Evolutionary conservation across 2,113 vertebrate species (phyloP).

Genomic region (Paramormyrops kingsleyae): DNA sequence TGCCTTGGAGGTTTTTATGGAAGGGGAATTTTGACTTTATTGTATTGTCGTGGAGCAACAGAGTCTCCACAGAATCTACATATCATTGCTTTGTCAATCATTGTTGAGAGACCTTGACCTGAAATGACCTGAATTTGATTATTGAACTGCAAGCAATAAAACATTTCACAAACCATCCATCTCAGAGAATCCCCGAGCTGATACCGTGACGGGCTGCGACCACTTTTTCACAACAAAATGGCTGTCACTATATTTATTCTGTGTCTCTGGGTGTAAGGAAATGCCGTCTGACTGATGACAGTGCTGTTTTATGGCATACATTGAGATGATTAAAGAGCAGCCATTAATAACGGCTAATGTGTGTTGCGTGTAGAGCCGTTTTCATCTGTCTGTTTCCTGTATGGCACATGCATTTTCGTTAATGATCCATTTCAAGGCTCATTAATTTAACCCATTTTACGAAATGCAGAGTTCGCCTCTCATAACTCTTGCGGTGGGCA

Average conservation of each 20-base stretch:
- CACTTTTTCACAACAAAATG: neutral
- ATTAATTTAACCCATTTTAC: conserved; percentile 59
- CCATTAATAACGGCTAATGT: conserved; percentile 39
- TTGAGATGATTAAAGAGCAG: conserved; percentile 16
- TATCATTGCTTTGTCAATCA: neutral
- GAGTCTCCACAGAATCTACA: neutral
- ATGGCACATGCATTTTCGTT: conserved; percentile 53
- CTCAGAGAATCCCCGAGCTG: neutral
- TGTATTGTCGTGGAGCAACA: neutral
- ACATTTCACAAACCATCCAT: neutral
- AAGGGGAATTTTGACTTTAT: neutral
- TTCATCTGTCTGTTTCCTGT: conserved; percentile 48
- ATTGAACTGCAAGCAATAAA: neutral
- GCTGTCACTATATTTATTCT: neutral
- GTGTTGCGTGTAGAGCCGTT: conserved; percentile 25
- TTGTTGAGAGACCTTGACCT: neutral
- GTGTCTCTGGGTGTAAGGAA: neutral
- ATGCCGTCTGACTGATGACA: conserved; percentile 6
- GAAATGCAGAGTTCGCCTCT: conserved; percentile 49
- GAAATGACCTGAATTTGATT: neutral
- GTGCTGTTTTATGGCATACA: conserved; percentile 7
- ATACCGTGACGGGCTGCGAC: neutral
- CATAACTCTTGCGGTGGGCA: conserved; percentile 47
- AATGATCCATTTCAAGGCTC: conserved; percentile 59
- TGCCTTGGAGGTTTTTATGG: neutral